phyloP scores from a whole-genome alignment of 2,888 invertebrate genomes.

The Hanleya hanleyi region DNA sequence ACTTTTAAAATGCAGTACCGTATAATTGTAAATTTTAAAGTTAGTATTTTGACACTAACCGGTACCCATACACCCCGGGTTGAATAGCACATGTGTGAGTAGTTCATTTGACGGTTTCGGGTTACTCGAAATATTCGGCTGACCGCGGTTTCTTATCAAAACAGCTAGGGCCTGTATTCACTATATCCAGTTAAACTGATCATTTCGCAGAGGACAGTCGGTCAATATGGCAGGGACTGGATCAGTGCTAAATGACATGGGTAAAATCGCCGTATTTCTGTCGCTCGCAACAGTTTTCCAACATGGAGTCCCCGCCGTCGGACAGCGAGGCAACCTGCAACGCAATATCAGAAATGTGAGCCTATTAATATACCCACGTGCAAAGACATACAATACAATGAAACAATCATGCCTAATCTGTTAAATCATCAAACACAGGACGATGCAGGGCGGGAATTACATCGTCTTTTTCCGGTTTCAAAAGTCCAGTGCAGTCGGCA shows the following conservation, averaged over 20 bases:
- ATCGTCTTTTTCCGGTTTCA: constrained; percentile 93
- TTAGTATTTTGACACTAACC: too few relatives aligned
- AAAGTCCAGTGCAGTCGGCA: constrained; percentile 96
- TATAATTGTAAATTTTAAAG: too few relatives aligned
- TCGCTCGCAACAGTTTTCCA: constrained; percentile 15
- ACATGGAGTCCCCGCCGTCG: constrained; percentile 20
- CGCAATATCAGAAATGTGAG: constrained; percentile 88
- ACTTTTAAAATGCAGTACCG: too few relatives aligned
- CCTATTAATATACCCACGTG: constrained; percentile 94
- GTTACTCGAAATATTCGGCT: too few relatives aligned
- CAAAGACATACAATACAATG: constrained; percentile 93
- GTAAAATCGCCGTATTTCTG: constrained; percentile 7
- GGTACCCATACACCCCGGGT: too few relatives aligned
- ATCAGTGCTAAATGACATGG: background rate
- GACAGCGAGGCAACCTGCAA: constrained; percentile 26
- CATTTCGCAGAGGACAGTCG: too few relatives aligned
- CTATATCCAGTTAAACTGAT: too few relatives aligned
- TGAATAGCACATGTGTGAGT: too few relatives aligned
- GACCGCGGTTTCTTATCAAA: too few relatives aligned
- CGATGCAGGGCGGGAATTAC: constrained; percentile 94
- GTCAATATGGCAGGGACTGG: background rate
- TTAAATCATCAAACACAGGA: constrained; percentile 91
- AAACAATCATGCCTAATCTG: constrained; percentile 97
- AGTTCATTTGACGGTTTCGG: too few relatives aligned
- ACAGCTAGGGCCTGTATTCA: too few relatives aligned